phyloP scores from a whole-genome alignment of 2,113 vertebrate genomes.

The Sminthopsis crassicaudata region DNA sequence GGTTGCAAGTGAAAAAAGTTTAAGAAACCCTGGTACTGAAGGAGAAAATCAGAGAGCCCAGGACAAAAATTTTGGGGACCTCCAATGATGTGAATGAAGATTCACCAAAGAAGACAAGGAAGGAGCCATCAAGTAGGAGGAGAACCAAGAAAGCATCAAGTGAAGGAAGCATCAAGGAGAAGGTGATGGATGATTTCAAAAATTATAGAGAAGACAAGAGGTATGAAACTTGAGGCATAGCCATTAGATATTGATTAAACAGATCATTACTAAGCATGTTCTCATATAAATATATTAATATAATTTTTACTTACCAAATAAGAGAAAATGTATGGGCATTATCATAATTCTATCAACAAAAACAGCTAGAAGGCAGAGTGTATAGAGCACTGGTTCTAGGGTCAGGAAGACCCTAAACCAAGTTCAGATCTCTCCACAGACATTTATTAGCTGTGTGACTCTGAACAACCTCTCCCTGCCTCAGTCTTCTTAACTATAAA shows the following conservation, averaged over 20 bases:
- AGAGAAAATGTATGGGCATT: conserved; percentile 57
- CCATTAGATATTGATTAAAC: not conserved
- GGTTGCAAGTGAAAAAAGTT: no score
- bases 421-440: not conserved
- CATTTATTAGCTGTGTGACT: not conserved
- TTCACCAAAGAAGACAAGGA: not conserved
- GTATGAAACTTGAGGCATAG: not conserved
- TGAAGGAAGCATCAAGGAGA: not conserved
- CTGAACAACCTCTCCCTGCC: not conserved
- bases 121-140: not conserved
- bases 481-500: not conserved
- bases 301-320: conserved; percentile 65
- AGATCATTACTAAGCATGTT: not conserved
- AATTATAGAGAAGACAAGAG: not conserved
- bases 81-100: not conserved
- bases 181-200: not conserved
- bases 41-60: not conserved
- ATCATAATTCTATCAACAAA: conserved; percentile 55
- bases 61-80: not conserved
- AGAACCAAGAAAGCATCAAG: not conserved
- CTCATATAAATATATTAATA: conserved; percentile 44
- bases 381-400: not conserved
- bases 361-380: not conserved
- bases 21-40: no score
- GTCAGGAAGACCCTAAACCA: not conserved